Conservation (phyloP, 1,140 invertebrate genomes). For the Archegozetes longisetosus region DNA sequence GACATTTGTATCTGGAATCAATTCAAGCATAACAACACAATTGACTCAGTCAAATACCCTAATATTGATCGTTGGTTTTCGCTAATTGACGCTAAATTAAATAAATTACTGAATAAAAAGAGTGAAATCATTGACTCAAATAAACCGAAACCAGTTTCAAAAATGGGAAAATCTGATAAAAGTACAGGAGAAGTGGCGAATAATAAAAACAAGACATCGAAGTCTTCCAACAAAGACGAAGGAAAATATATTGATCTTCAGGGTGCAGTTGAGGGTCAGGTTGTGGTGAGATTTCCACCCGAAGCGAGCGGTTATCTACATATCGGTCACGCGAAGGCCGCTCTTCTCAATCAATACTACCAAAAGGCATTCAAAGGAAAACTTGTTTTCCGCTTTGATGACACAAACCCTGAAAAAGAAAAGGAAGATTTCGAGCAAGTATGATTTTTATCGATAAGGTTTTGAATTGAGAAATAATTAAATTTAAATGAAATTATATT, state of each 20-base stretch:
- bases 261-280: slow-evolving; percentile 87
- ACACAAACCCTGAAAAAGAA: slow-evolving; percentile 99
- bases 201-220: too few relatives aligned
- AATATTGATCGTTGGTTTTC: too few relatives aligned
- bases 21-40: too few relatives aligned
- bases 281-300: slow-evolving; percentile 87
- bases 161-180: too few relatives aligned
- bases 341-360: slow-evolving; percentile 94
- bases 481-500: background rate
- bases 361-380: slow-evolving; percentile 81
- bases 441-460: background rate
- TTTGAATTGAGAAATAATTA: background rate
- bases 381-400: slow-evolving; percentile 97
- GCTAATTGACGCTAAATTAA: too few relatives aligned
- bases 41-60: too few relatives aligned
- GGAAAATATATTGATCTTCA: slow-evolving; percentile 72
- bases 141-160: too few relatives aligned
- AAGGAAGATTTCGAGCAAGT: slow-evolving; percentile 88
- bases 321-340: slow-evolving; percentile 98
- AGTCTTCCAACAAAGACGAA: too few relatives aligned
- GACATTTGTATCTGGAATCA: too few relatives aligned
- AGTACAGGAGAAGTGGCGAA: too few relatives aligned
- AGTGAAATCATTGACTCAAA: too few relatives aligned
- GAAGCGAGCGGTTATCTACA: slow-evolving; percentile 96
- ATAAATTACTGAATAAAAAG: too few relatives aligned